Base-by-base conservation (phyloP, 1,140 invertebrate species). In the Bombus ignitus region DNA sequence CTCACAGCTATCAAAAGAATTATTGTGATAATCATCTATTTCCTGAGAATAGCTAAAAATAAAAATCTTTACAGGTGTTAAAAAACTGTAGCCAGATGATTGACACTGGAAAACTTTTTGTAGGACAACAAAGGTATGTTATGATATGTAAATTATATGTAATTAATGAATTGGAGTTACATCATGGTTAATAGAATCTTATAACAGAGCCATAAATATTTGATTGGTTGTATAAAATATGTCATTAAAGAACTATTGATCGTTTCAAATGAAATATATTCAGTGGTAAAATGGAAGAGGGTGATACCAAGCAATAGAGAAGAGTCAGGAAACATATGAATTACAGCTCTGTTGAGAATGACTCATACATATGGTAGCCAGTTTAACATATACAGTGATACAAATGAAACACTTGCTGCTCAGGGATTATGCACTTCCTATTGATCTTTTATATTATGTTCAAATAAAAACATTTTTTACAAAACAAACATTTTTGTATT, bases 81-180 rank as follows among this genome's bases (percentile, higher is more conserved):
- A 98, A 98, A 95, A 96, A 97, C 89, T 98, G 98, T 95, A 97
- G 96, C 91, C 94, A 96, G 82, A 98, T 98, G 97, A 97, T 98
- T 85, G 98, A 99, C 89, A 96, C 97, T 81, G 98, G 98, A 70
- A 98, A 98, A 96, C 96, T 96, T 86, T 99, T 98, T 96, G 97
- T 98, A 90, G 97, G 96, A 93, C 97, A 98, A 93, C 98, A 98
- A 95, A 97, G 97, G 98, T 98, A 96, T 83, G 79, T 78, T 42
- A 53, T 77, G 90, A 37, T 37, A 18, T 86, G 76, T 72, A 87
- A 90, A 59, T 82, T 90, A 86, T 83, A 74, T 59, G 62, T 72
- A 62, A 71, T 71, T 65, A 22, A 53, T 80, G 86, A 9, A n/a
- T 53, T 71, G 13, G 1, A 79, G 13, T 37, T 80, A 70, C 3